These are phyloP conservation scores for Sphyrna mokarran DNA, from an alignment of 2,113 vertebrate species.

Conservation along the genomic window DNA sequence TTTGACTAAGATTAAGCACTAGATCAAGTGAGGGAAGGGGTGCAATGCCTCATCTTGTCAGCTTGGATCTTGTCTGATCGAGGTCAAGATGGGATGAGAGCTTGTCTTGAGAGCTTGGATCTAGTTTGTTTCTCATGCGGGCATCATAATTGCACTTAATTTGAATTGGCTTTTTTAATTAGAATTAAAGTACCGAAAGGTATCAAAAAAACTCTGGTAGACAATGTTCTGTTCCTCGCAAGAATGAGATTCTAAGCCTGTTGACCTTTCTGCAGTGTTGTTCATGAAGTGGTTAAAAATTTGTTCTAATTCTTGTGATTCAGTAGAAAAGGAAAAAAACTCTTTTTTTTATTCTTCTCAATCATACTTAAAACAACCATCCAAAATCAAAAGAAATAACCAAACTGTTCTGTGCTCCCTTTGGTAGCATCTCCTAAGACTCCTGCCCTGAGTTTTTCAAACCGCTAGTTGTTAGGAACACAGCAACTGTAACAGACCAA, in stretches of 20 bases:
- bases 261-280: not conserved
- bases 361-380: not conserved
- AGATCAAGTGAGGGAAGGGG: too few relatives aligned
- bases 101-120: too few relatives aligned
- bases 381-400: not conserved
- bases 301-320: not conserved
- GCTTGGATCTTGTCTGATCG: too few relatives aligned
- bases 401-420: not conserved
- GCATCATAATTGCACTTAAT: too few relatives aligned
- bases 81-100: too few relatives aligned
- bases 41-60: too few relatives aligned
- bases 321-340: not conserved
- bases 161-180: too few relatives aligned
- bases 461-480: not conserved
- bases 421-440: not conserved
- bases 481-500: not conserved
- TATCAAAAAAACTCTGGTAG: too few relatives aligned
- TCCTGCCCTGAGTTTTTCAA: not conserved
- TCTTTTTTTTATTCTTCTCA: not conserved
- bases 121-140: too few relatives aligned
- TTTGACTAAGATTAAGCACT: too few relatives aligned
- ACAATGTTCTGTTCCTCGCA: not conserved
- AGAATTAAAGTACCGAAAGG: too few relatives aligned
- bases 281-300: not conserved
- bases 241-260: not conserved